Evolutionary conservation across 2,113 vertebrate genomes (phyloP).

Genomic region (Tauraco erythrolophus): DNA sequence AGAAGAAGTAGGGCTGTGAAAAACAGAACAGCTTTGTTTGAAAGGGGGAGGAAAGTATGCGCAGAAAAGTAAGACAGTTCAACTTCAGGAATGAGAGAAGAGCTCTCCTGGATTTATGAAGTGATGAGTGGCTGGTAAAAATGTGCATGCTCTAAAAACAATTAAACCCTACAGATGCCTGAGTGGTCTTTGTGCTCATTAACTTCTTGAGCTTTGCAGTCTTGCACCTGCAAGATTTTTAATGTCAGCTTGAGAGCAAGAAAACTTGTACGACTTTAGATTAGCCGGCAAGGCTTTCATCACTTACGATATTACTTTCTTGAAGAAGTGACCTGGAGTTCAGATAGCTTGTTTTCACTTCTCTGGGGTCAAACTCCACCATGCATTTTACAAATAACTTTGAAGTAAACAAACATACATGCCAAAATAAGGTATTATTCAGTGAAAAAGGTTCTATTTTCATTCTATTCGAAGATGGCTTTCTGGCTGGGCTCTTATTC

Average conservation of each 20-base stretch:
- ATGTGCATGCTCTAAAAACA: slow-evolving; percentile 69
- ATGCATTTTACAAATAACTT: slow-evolving; percentile 72
- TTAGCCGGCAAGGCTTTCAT: slow-evolving; percentile 73
- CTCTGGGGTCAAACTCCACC: slow-evolving; percentile 30
- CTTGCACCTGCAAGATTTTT: slow-evolving; percentile 74
- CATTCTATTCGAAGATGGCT: slow-evolving; percentile 54
- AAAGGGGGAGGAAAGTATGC: slow-evolving; percentile 77
- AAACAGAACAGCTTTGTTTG: slow-evolving; percentile 81
- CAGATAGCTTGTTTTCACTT: slow-evolving; percentile 60
- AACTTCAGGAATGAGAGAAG: slow-evolving; percentile 68
- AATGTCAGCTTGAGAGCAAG: slow-evolving; percentile 62
- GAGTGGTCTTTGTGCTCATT: slow-evolving; percentile 70
- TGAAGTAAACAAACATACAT: slow-evolving; percentile 67
- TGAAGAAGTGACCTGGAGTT: slow-evolving; percentile 30
- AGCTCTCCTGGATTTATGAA: slow-evolving; percentile 73
- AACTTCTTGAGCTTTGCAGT: slow-evolving; percentile 67
- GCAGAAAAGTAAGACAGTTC: slow-evolving; percentile 68
- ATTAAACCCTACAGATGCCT: slow-evolving; percentile 60
- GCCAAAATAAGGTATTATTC: slow-evolving; percentile 66
- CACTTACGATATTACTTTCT: slow-evolving; percentile 61
- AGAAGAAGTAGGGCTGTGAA: slow-evolving; percentile 70
- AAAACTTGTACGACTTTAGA: slow-evolving; percentile 62
- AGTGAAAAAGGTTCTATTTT: slow-evolving; percentile 59
- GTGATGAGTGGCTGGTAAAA: slow-evolving; percentile 63
- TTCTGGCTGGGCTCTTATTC: slow-evolving; percentile 42